Percentiles rank a stretch among this genome's conserved stretches.
phyloP scores from a whole-genome alignment of 2,888 invertebrate species.

The Lasius platythorax region DNA sequence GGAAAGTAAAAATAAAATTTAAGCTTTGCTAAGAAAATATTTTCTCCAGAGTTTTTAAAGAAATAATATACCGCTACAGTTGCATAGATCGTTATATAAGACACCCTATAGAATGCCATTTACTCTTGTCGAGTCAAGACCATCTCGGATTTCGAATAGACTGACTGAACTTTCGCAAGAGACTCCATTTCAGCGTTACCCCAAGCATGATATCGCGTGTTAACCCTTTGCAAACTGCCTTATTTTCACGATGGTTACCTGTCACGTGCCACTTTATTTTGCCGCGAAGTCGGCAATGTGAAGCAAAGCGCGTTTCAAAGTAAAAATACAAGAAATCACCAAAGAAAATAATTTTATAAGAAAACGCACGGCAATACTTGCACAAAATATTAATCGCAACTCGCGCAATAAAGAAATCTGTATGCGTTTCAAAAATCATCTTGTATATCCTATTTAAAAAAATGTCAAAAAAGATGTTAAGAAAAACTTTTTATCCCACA shows the following conservation, averaged over 20 bases:
- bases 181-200: conserved; percentile 62
- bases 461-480: background rate
- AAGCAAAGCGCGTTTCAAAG: conserved; percentile 40
- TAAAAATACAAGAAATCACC: conserved; percentile 2
- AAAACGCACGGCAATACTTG: background rate
- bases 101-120: conserved; percentile 25
- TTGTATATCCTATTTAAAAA: background rate
- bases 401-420: background rate
- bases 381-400: conserved; percentile 2
- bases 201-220: conserved; percentile 67
- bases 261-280: conserved; percentile 43
- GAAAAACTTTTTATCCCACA: background rate
- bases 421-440: background rate
- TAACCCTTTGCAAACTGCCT: conserved; percentile 52
- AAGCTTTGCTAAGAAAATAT: background rate
- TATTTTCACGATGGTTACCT: conserved; percentile 62
- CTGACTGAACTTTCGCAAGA: conserved; percentile 26
- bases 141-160: conserved; percentile 20
- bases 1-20: background rate
- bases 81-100: background rate
- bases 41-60: background rate
- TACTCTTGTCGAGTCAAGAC: conserved; percentile 36
- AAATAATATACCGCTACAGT: background rate
- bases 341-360: background rate
- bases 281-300: conserved; percentile 24